Base-by-base conservation (phyloP, 2,888 invertebrate genomes). In the Pseudococcus viburni region DNA sequence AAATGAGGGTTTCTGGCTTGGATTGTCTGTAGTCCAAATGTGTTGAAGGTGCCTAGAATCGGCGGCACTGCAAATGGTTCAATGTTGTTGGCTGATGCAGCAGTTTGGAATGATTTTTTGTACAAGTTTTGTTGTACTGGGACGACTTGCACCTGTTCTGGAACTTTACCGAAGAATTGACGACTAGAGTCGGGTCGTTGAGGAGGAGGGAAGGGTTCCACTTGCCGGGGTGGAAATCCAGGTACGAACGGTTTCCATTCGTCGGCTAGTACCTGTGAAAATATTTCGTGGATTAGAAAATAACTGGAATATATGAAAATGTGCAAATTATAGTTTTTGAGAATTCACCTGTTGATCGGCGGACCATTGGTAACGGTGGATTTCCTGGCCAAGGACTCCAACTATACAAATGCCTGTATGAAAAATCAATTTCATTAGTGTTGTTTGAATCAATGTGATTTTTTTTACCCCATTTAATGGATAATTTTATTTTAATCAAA, bases 21-120 rank as follows among this genome's bases (percentile, higher is more conserved):
- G 15, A 93, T 91, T 42, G 93, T 92, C 84, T 93, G 93, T 89
- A 94, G 92, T n/a, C 94, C 94, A 90, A 93, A 94, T 19, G 93
- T 92, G 90, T 93, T 93, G 91, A 94, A 94, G 88, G 94, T 93
- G 89, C 94, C 94, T 92, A 92, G 89, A 84, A 92, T 90, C 8
- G 90, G 90, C 9, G 90, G 90, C 19, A 90, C 90, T n/a, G 90
- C 90, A 85, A 90, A 90, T 48, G 90, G 90, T 89, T 90, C 89
- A 55, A 89, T 48, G 26, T 87, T 89, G 55, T 89, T 90, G 83
- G 89, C 88, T n/a, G 89, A 86, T 11, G 88, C 48, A 7, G 64
- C 64, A 15, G 73, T 83, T 88, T 88, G 88, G 42, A 88, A 88
- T 0, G 88, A 88, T 83, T 88, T 88, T 39, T 88, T 88, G 51